phyloP scores from a whole-genome alignment of 2,888 invertebrate species.

The Trichogramma evanescens region DNA sequence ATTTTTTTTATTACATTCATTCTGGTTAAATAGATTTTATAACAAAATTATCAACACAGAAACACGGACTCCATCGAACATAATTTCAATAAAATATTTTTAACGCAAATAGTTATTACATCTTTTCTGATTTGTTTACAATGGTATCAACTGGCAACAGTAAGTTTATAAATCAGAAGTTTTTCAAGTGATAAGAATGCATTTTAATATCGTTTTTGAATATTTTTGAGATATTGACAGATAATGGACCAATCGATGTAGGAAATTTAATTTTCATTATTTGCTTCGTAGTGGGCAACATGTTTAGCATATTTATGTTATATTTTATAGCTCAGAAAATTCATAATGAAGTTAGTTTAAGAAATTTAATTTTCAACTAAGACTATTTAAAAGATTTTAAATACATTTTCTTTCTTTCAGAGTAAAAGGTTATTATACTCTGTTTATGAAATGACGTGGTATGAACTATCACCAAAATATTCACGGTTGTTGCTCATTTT shows the following conservation, averaged over 20 bases:
- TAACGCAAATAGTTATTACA: constrained; percentile 1
- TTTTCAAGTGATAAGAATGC: constrained; percentile 15
- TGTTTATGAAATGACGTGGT: constrained; percentile 29
- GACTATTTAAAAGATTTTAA: too few relatives aligned
- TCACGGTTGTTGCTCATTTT: constrained; percentile 26
- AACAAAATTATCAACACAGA: constrained; percentile 23
- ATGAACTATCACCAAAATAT: constrained; percentile 20
- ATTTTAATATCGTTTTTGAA: not conserved
- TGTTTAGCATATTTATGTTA: constrained; percentile 7
- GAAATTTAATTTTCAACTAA: not conserved
- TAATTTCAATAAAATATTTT: constrained; percentile 8
- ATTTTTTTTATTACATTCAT: constrained; percentile 11
- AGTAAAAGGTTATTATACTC: constrained; percentile 23
- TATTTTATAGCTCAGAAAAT: constrained; percentile 20
- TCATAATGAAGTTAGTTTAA: not conserved
- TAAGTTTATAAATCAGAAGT: not conserved
- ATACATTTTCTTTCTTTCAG: constrained; percentile 20
- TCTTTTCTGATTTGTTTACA: constrained; percentile 4
- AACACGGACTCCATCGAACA: constrained; percentile 23
- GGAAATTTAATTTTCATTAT: not conserved
- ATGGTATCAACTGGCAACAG: constrained; percentile 7
- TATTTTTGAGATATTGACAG: not conserved
- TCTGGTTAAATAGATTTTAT: too few relatives aligned
- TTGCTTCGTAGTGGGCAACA: not conserved
- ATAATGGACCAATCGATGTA: not conserved